Conservation (phyloP, 2,113 vertebrate species). For the Otolemur garnettii region DNA sequence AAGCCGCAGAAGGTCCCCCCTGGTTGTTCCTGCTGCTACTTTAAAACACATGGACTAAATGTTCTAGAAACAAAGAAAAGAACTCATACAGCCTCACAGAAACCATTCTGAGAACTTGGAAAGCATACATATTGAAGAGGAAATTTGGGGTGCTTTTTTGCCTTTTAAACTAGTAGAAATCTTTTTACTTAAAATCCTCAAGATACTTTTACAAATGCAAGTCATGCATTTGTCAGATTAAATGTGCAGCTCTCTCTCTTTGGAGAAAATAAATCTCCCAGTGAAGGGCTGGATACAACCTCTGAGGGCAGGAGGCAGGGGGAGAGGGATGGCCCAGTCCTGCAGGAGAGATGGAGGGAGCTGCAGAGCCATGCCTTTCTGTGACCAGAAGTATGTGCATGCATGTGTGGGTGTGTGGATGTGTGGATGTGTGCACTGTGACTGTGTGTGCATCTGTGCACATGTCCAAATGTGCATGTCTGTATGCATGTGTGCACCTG, state of each 20-base stretch:
- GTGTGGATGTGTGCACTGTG: accelerated
- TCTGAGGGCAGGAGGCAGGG: not conserved
- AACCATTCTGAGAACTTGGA: not conserved
- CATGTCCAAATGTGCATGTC: accelerated
- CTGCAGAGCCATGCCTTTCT: not conserved
- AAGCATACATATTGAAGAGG: not conserved
- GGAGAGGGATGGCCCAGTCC: too few relatives aligned
- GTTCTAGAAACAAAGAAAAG: not conserved
- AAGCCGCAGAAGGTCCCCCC: not conserved
- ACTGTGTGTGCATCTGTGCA: too few relatives aligned
- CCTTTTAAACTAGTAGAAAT: not conserved
- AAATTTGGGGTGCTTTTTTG: not conserved
- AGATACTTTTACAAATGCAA: not conserved
- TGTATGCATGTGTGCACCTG: not conserved
- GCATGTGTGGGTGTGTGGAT: not conserved
- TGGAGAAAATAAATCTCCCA: not conserved
- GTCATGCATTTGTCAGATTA: accelerated
- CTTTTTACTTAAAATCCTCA: not conserved
- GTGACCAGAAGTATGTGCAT: not conserved
- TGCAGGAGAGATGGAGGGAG: not conserved
- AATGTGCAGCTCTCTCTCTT: not conserved
- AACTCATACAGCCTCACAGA: not conserved
- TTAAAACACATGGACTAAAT: not conserved
- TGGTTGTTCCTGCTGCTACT: not conserved
- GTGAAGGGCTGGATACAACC: too few relatives aligned